These are phyloP conservation scores for Coenobita brevimanus DNA, from an alignment of 1,140 invertebrate species.

Conservation along the genomic window DNA sequence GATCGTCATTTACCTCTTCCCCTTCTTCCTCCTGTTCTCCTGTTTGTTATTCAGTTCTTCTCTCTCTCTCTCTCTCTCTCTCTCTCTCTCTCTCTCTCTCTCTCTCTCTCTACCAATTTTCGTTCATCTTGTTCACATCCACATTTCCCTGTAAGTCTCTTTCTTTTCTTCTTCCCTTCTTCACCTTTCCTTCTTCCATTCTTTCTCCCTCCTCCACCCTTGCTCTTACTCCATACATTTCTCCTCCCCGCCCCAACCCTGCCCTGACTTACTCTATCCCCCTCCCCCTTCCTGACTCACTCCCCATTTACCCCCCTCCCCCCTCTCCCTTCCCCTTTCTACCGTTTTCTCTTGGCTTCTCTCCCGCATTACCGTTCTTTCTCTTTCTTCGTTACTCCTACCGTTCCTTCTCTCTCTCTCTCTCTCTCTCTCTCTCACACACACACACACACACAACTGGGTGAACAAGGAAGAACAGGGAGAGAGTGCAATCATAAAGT, in stretches of 20 bases:
- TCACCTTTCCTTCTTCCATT: not conserved
- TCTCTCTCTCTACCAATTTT: not conserved
- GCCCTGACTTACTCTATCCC: too few species aligned
- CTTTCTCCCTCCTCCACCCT: not conserved
- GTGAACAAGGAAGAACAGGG: not conserved
- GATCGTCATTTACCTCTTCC: not conserved
- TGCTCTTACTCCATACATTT: too few species aligned
- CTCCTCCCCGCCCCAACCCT: too few species aligned
- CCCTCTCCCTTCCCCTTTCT: not conserved
- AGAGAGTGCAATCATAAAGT: too few species aligned
- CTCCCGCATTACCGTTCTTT: too few species aligned
- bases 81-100: slow-evolving; percentile 24
- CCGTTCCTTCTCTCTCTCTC: too few species aligned
- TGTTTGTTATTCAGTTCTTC: slow-evolving; percentile 11
- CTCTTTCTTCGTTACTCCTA: too few species aligned
- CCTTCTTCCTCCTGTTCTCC: not conserved
- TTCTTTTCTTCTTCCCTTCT: too few species aligned
- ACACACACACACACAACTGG: not conserved
- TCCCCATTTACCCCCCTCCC: too few species aligned
- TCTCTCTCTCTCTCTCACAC: not conserved
- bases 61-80: slow-evolving; percentile 39
- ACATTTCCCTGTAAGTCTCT: too few species aligned
- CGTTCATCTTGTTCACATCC: too few species aligned
- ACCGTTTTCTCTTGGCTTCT: too few species aligned
- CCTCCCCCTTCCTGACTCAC: not conserved